Evolutionary conservation across 2,113 vertebrate genomes (phyloP).

Genomic region (Otus sunia): DNA sequence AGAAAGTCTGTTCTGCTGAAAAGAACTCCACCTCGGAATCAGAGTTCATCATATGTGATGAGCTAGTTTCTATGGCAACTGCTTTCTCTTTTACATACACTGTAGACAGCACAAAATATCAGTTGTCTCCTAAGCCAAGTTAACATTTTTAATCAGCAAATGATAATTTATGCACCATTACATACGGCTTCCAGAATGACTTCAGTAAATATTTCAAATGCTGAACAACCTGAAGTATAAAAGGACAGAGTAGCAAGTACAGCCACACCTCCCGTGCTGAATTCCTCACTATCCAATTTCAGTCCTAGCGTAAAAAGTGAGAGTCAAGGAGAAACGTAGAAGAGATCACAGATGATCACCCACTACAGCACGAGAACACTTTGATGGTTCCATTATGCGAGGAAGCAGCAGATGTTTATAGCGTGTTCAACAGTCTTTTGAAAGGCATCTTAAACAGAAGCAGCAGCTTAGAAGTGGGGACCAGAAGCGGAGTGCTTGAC

Average conservation of each 20-base stretch:
- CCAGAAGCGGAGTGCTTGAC: background rate
- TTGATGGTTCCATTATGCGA: background rate
- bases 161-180: background rate
- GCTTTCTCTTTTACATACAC: conserved; percentile 50
- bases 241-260: background rate
- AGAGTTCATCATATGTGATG: conserved; percentile 44
- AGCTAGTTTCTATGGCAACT: conserved; percentile 78
- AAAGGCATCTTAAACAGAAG: background rate
- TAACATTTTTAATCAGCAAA: conserved; percentile 40
- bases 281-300: background rate
- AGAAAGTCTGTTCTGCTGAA: conserved; percentile 54
- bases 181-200: background rate
- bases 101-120: conserved; percentile 39
- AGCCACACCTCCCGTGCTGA: background rate
- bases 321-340: background rate
- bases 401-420: background rate
- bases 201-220: background rate
- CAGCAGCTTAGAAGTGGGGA: background rate
- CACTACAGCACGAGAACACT: background rate
- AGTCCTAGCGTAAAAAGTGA: background rate
- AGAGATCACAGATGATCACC: background rate
- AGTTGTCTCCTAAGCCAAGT: background rate
- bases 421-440: background rate
- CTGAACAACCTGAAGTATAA: background rate
- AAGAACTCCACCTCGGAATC: conserved; percentile 65